These are phyloP conservation scores for Sebastes vulpes DNA, from an alignment of 2,797 vertebrate genomes.

Conservation along the genomic window DNA sequence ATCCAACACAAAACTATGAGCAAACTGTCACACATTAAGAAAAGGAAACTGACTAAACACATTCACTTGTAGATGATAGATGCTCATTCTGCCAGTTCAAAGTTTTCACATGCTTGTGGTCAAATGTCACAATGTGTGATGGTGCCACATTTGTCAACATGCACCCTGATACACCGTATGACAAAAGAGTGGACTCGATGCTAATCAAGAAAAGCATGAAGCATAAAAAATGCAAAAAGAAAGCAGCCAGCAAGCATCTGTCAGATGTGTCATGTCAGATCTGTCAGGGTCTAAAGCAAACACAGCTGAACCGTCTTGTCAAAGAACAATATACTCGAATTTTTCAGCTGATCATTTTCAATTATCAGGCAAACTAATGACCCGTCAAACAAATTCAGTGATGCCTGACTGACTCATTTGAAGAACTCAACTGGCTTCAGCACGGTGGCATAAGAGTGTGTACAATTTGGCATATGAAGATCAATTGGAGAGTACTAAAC, in stretches of 20 bases:
- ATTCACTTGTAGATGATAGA: not conserved
- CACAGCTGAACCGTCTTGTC: not conserved
- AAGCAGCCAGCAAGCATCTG: too few species aligned
- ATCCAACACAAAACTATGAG: not conserved
- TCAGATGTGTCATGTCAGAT: not conserved
- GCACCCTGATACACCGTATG: not conserved
- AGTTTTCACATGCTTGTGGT: slow-evolving; percentile 14
- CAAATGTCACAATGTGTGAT: not conserved
- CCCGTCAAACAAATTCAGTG: not conserved
- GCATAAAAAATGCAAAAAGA: not conserved
- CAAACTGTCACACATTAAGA: not conserved
- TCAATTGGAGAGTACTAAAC: not conserved
- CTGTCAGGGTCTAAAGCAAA: not conserved
- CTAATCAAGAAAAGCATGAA: not conserved
- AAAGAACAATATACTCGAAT: not conserved
- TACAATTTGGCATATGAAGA: not conserved
- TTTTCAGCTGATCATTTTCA: not conserved
- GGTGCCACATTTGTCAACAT: slow-evolving; percentile 9
- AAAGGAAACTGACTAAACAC: not conserved
- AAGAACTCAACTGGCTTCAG: not conserved
- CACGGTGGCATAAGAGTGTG: not conserved
- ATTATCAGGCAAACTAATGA: not conserved
- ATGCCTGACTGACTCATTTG: not conserved
- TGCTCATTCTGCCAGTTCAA: not conserved
- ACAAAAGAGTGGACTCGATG: not conserved